These are phyloP conservation scores for Hydrolagus affinis DNA, from an alignment of 2,113 vertebrate genomes.

Conservation along the genomic window DNA sequence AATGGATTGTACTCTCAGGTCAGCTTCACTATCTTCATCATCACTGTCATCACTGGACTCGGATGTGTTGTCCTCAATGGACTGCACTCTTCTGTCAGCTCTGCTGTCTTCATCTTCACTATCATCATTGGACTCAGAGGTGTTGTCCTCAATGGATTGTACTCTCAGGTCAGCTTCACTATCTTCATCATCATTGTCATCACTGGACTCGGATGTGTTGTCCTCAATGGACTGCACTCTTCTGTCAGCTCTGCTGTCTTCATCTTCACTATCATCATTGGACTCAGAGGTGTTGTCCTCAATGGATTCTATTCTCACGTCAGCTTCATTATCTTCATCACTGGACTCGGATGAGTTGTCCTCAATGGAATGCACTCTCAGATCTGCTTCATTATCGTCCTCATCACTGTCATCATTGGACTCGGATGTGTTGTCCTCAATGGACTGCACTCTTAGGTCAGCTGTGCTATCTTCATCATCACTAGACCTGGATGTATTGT, in stretches of 20 bases:
- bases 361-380: neutral
- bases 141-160: neutral
- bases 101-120: too few species aligned
- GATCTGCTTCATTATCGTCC: too few species aligned
- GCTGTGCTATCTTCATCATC: neutral
- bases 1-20: neutral
- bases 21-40: neutral
- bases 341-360: neutral
- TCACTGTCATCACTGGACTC: neutral
- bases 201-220: neutral
- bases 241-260: neutral
- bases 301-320: neutral
- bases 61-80: neutral
- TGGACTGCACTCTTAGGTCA: neutral
- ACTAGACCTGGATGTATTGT: neutral
- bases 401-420: neutral
- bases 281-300: neutral
- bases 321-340: neutral
- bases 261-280: neutral
- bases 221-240: neutral
- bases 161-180: neutral
- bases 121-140: neutral
- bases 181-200: neutral
- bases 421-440: neutral
- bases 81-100: neutral